Conservation (phyloP, 2,113 vertebrate species). For the Syngnathus scovelli region DNA sequence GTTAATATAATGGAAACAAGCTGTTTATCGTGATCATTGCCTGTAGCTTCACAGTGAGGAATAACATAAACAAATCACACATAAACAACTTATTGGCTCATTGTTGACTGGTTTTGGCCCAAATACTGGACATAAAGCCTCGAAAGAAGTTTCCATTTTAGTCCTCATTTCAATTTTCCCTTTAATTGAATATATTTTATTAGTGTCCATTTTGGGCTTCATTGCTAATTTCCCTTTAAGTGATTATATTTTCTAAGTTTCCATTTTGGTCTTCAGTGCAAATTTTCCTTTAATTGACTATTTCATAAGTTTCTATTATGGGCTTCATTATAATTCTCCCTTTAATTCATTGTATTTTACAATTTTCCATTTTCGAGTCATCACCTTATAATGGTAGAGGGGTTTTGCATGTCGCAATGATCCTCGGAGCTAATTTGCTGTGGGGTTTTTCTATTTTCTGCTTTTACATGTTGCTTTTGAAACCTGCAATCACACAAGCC, state of each 20-base stretch:
- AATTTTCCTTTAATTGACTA: too few species aligned
- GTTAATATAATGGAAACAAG: background rate
- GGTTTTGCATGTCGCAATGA: too few species aligned
- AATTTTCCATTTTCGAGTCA: too few species aligned
- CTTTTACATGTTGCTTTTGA: background rate
- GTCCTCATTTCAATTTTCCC: too few species aligned
- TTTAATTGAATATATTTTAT: too few species aligned
- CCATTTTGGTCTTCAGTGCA: too few species aligned
- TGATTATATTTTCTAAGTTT: background rate
- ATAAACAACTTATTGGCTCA: background rate
- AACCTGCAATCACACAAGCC: slow-evolving; percentile 5
- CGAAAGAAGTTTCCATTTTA: background rate
- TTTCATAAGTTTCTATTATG: too few species aligned
- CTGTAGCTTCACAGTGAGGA: background rate
- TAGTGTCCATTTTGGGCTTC: background rate
- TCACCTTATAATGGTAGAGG: too few species aligned
- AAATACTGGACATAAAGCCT: background rate
- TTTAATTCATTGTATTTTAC: too few species aligned
- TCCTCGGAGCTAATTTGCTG: too few species aligned
- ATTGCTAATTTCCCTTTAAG: background rate
- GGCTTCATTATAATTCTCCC: too few species aligned
- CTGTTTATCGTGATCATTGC: background rate
- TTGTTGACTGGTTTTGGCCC: background rate
- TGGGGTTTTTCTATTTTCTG: background rate
- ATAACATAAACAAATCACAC: background rate